These are phyloP conservation scores for Anser brachyrhynchus DNA, from an alignment of 2,113 vertebrate genomes.

Conservation along the genomic window DNA sequence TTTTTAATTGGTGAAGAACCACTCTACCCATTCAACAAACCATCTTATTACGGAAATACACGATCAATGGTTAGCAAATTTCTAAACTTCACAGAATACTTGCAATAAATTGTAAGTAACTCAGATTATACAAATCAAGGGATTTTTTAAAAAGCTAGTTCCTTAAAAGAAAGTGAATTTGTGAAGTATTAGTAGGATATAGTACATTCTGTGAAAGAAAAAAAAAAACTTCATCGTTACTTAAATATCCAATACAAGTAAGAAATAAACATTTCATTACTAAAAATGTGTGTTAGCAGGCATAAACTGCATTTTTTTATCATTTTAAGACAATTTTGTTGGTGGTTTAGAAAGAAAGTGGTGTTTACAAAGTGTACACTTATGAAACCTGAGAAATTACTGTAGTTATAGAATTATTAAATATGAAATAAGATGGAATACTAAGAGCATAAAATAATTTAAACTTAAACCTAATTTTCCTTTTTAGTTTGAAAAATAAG, in stretches of 20 bases:
- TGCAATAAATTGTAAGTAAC: constrained; percentile 74
- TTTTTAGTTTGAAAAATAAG: constrained; percentile 83
- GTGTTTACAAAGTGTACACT: constrained; percentile 82
- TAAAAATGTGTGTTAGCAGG: constrained; percentile 78
- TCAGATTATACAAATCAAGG: constrained; percentile 67
- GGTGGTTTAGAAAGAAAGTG: constrained; percentile 80
- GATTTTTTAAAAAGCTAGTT: constrained; percentile 55
- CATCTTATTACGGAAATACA: constrained; percentile 74
- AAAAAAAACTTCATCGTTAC: constrained; percentile 58
- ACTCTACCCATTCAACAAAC: constrained; percentile 77
- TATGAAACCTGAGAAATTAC: constrained; percentile 76
- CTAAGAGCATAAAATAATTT: constrained; percentile 81
- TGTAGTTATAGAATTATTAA: constrained; percentile 78
- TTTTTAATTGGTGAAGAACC: constrained; percentile 79
- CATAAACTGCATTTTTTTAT: constrained; percentile 81
- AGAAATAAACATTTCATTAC: constrained; percentile 72
- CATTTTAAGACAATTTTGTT: constrained; percentile 74
- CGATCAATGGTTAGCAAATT: constrained; percentile 67
- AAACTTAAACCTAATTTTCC: constrained; percentile 81
- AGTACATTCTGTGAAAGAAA: constrained; percentile 76
- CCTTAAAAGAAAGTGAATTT: constrained; percentile 74
- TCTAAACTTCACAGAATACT: constrained; percentile 73
- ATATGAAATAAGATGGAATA: constrained; percentile 81
- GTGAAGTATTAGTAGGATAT: constrained; percentile 82
- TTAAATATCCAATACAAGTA: constrained; percentile 77